Evolutionary conservation across 2,797 vertebrate genomes (phyloP).

Genomic region (Yasuhikotakia modesta): DNA sequence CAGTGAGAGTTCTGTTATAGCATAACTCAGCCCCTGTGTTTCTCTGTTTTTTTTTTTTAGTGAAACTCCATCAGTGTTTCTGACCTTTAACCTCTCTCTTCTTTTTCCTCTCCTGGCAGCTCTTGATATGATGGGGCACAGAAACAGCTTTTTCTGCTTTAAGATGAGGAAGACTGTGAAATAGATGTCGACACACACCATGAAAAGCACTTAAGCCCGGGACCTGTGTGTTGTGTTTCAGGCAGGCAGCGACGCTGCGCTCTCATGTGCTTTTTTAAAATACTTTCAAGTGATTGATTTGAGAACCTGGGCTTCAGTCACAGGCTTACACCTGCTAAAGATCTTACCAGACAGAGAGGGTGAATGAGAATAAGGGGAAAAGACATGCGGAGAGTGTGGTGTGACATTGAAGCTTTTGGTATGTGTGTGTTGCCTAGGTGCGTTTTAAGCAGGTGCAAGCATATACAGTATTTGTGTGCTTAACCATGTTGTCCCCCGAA

Average conservation of each 20-base stretch:
- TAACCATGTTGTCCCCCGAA: background rate
- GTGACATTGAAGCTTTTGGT: conserved; percentile 37
- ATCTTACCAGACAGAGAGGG: conserved; percentile 53
- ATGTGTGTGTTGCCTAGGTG: conserved; percentile 1
- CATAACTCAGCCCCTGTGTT: background rate
- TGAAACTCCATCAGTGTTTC: conserved; percentile 66
- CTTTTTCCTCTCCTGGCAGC: conserved; percentile 55
- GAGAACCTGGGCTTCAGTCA: conserved; percentile 60
- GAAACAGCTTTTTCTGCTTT: conserved; percentile 68
- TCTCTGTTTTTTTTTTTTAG: conserved; percentile 21
- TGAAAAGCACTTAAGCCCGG: conserved; percentile 75
- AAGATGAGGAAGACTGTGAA: conserved; percentile 77
- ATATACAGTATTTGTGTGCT: conserved; percentile 1
- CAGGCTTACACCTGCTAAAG: conserved; percentile 56
- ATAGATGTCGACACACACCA: conserved; percentile 79
- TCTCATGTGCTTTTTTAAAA: conserved; percentile 73
- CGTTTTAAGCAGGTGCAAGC: conserved; percentile 44
- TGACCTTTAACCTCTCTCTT: conserved; percentile 46
- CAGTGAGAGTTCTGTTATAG: conserved; percentile 19
- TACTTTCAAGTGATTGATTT: conserved; percentile 77
- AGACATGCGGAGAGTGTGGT: conserved; percentile 26
- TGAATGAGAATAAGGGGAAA: conserved; percentile 39
- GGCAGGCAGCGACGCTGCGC: conserved; percentile 59
- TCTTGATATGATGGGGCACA: conserved; percentile 75
- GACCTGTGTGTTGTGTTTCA: conserved; percentile 67